phyloP scores from a whole-genome alignment of 2,888 invertebrate genomes.

The Ormyrus rosae region DNA sequence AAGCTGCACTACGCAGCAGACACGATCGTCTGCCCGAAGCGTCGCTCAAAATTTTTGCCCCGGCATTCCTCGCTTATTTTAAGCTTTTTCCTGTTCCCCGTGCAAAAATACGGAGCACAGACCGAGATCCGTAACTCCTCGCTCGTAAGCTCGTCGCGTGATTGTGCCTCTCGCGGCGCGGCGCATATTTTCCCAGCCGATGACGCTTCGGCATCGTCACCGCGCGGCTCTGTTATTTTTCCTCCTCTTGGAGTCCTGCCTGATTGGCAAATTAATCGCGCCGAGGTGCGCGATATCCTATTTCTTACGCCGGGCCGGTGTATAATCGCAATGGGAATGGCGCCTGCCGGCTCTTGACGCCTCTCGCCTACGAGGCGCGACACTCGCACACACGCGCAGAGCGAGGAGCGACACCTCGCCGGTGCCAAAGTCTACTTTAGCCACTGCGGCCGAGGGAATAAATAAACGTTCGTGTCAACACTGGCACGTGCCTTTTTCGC shows the following conservation, averaged over 20 bases:
- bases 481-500: conserved; percentile 40
- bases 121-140: too few species aligned
- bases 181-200: background rate
- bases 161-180: background rate
- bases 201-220: background rate
- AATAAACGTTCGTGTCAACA: conserved; percentile 48
- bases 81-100: too few species aligned
- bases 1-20: too few species aligned
- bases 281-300: conserved; percentile 12
- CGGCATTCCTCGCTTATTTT: too few species aligned
- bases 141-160: background rate
- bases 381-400: background rate
- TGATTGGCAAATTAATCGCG: conserved; percentile 27
- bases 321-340: conserved; percentile 38
- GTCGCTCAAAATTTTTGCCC: too few species aligned
- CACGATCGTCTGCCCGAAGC: too few species aligned
- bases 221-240: background rate
- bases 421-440: conserved; percentile 32
- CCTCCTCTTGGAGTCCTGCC: conserved; percentile 42
- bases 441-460: background rate
- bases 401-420: background rate
- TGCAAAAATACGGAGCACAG: too few species aligned
- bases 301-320: conserved; percentile 6
- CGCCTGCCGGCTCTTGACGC: conserved; percentile 46
- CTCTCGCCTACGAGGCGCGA: background rate